Percentiles rank a stretch among this genome's conserved stretches.
Conservation (phyloP, 2,888 invertebrate species). For the Osmoderma eremita region DNA sequence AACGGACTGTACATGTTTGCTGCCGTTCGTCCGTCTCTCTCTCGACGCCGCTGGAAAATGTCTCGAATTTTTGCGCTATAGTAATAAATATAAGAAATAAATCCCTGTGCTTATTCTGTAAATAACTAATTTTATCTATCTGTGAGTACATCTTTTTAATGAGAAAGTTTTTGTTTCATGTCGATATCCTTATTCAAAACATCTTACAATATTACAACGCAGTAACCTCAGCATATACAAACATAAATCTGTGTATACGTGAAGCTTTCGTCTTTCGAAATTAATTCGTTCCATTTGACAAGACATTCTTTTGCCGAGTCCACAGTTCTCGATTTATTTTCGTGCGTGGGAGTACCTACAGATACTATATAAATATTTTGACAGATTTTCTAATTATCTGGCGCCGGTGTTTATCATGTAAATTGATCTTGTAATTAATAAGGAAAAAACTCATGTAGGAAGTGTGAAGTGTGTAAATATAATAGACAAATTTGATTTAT, state of each 20-base stretch:
- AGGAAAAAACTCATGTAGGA: conserved; percentile 39
- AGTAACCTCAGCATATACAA: not conserved
- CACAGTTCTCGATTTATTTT: conserved; percentile 28
- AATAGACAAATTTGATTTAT: conserved; percentile 38
- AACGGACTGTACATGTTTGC: no score
- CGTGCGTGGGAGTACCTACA: conserved; percentile 42
- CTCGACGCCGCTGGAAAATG: no score
- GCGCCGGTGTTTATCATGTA: conserved; percentile 43
- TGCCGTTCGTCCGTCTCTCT: no score
- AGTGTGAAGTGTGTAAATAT: conserved; percentile 40
- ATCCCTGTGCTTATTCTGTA: no score
- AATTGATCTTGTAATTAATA: conserved; percentile 43
- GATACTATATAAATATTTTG: conserved; percentile 46
- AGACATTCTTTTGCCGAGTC: conserved; percentile 14
- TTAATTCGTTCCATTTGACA: conserved; percentile 24
- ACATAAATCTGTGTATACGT: conserved; percentile 14
- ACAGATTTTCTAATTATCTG: conserved; percentile 43
- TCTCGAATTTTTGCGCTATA: no score
- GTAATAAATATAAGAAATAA: no score
- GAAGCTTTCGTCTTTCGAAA: conserved; percentile 1
- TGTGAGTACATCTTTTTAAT: no score
- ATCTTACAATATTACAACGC: no score
- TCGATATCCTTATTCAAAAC: no score
- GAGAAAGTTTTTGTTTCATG: no score
- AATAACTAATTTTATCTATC: no score